Percentiles rank a stretch among this genome's conserved stretches.
Conservation (phyloP, 2,888 invertebrate species). For the Leptodirus hochenwartii region DNA sequence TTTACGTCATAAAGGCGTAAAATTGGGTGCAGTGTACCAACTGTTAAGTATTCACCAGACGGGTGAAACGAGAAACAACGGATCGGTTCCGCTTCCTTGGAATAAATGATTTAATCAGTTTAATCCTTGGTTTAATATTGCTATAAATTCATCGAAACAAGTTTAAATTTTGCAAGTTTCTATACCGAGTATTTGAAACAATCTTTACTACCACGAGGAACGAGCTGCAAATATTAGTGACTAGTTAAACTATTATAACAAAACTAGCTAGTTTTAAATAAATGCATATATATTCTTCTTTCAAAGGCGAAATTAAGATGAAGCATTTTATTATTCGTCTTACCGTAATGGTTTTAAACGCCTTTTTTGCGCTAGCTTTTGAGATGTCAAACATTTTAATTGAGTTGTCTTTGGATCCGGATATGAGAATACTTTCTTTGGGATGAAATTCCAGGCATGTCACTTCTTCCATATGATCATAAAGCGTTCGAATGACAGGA, state of each 20-base stretch:
- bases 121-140: constrained; percentile 7
- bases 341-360: constrained; percentile 84
- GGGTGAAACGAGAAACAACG: constrained; percentile 89
- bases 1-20: constrained; percentile 87
- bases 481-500: constrained; percentile 93
- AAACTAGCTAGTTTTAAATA: too few relatives aligned
- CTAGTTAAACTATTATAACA: too few relatives aligned
- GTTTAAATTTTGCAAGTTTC: too few relatives aligned
- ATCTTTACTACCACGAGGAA: too few relatives aligned
- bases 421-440: constrained; percentile 80
- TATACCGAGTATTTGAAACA: too few relatives aligned
- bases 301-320: too few relatives aligned
- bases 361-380: constrained; percentile 96
- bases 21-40: constrained; percentile 82
- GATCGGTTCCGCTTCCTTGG: constrained; percentile 79
- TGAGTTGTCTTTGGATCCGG: constrained; percentile 86
- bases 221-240: too few relatives aligned
- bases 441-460: constrained; percentile 96
- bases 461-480: constrained; percentile 96
- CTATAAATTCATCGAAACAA: too few relatives aligned
- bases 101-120: constrained; percentile 10
- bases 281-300: too few relatives aligned
- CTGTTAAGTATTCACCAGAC: constrained; percentile 82
- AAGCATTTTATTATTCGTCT: too few relatives aligned
- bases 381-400: constrained; percentile 96